Evolutionary conservation across 1,140 invertebrate genomes (phyloP), one percentile per base, ranked within the genome.

Genomic region (Atta colombica): DNA sequence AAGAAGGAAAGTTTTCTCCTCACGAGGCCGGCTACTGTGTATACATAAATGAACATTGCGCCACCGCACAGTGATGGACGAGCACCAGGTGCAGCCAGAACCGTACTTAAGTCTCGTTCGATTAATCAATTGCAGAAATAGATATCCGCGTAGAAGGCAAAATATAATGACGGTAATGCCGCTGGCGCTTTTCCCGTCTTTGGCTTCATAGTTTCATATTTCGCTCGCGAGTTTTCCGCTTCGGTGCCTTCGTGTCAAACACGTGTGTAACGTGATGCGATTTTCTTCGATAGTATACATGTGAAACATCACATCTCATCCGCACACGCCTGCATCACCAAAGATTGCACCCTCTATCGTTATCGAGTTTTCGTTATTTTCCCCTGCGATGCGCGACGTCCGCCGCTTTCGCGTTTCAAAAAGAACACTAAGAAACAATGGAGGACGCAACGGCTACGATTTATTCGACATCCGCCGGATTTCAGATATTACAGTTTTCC

Each of bases 91-190:
- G 92, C 88, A 85, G 88, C 88, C 89, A 71, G 78, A 66, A 68
- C 71, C 84, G 86, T 90, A 60, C 90, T 91, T 89, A 91, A 92
- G 89, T 91, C 91, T 81, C 74, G 89, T 91, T 91, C 89, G 89
- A 91, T 92, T 90, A 91, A 92, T 92, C 91, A 89, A 92, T 92
- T 86, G 85, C 84, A 87, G 82, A 88, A 91, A 88, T 91, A 87
- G 84, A 69, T 71, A 69, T 61, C 88, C 25, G 35, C 66, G 65
- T 58, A 77, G 53, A 85, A 77, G 86, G 77, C 66, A 80, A 82
- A 81, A 65, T 68, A 81, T 74, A 80, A 84, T 87, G 87, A 89
- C 66, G 60, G 71, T 68, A 86, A 81, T 65, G 78, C 72, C 68
- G 5, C 49, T 71, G 60, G 18, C 88, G 65, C 84, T 89, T 66